Percentiles rank a stretch among this genome's conserved stretches.
Conservation (phyloP, 2,888 invertebrate genomes). For the Hirtodrosophila cameraria region DNA sequence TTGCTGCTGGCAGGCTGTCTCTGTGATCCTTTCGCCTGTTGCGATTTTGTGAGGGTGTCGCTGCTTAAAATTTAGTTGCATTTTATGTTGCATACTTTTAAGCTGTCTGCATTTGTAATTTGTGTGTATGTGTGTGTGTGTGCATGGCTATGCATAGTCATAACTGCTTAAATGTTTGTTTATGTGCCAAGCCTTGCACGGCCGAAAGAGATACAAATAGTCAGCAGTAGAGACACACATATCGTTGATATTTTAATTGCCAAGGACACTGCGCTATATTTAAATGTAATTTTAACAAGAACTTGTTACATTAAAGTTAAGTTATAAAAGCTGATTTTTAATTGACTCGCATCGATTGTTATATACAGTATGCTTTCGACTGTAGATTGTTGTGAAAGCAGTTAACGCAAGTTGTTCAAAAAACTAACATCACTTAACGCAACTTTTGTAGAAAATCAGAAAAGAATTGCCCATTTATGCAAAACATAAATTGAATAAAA, state of each 20-base stretch:
- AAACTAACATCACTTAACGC: no score
- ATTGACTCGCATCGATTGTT: no score
- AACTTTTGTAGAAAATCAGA: no score
- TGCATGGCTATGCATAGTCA: slow-evolving; percentile 2
- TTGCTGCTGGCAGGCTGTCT: slow-evolving; percentile 9
- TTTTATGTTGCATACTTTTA: slow-evolving; percentile 54
- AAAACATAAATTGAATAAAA: no score
- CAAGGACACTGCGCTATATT: slow-evolving; percentile 3
- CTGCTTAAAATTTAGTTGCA: slow-evolving; percentile 49
- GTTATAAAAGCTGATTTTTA: no score
- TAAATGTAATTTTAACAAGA: not conserved
- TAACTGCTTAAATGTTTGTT: slow-evolving; percentile 34
- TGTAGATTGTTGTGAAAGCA: no score
- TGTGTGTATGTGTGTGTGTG: not conserved
- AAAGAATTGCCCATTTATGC: no score
- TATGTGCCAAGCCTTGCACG: slow-evolving; percentile 15
- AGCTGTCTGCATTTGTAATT: slow-evolving; percentile 23
- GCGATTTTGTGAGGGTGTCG: slow-evolving; percentile 31
- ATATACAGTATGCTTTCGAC: no score
- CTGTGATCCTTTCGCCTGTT: slow-evolving; percentile 10
- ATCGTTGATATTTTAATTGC: not conserved
- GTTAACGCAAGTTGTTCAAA: no score
- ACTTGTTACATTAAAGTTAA: no score
- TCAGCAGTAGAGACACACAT: no score
- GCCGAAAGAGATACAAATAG: not conserved